Base-by-base conservation (phyloP, 2,888 invertebrate genomes). In the Coleophora flavipennella region DNA sequence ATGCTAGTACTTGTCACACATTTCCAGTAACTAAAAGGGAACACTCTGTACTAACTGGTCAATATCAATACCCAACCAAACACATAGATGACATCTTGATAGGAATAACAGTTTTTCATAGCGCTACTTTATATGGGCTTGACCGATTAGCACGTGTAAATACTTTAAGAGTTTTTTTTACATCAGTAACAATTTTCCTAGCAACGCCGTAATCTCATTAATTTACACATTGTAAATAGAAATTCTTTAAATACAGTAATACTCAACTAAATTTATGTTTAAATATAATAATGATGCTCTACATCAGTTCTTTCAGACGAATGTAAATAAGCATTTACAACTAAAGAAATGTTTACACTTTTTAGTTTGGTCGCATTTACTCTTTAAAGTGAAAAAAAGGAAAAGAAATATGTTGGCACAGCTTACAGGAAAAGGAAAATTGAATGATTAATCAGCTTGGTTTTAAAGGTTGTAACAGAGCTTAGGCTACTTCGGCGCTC, bases 211-310 rank as follows among this genome's bases (percentile, higher is more conserved):
- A 29, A 44, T 44, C 35, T 40, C 26, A 40, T 35, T 41, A 41
- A 40, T 41, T 38, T 37, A 34, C 34, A 34, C 25, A 25, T 9
- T 11, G 25, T 11, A 26, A 41, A 41, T 62, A 20, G 20, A 20
- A 20, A 53, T 46, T 59, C 59, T 66, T 62, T 58, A 50, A 54
- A 54, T 55, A 57, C 39, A 58, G 57, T 63, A 72, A 75, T 73
- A 74, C 71, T 68, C 74, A 72, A 77, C 70, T 74, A 72, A 74
- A 69, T 70, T 71, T 66, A 62, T 64, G 28, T 64, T 57, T 20
- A 20, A 20, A 20, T 20, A 20, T 20, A 20, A 20, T 20, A 57
- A 59, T 60, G 60, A 70, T 63, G 62, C 48, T 59, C 59, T 63
- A 71, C 61, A 64, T 72, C 67, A 68, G 63, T 70, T 64, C 65